These are phyloP conservation scores for Paralichthys olivaceus DNA, from an alignment of 2,113 vertebrate genomes.

Conservation along the genomic window DNA sequence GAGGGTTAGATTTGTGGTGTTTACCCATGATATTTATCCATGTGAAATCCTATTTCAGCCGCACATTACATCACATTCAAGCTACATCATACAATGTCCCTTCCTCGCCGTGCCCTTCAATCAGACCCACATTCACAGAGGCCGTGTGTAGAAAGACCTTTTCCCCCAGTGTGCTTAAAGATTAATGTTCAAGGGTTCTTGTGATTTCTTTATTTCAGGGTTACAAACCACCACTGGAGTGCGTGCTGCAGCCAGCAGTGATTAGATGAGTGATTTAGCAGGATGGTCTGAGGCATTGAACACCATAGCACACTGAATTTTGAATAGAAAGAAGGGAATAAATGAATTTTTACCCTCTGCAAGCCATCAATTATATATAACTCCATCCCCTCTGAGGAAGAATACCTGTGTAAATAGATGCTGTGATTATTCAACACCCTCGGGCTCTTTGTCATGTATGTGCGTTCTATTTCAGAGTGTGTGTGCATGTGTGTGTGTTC, in stretches of 20 bases:
- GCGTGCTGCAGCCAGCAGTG: slow-evolving; percentile 43
- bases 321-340: slow-evolving; percentile 43
- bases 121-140: not conserved
- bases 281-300: slow-evolving; percentile 30
- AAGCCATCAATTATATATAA: slow-evolving; percentile 61
- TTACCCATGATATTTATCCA: not conserved
- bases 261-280: slow-evolving; percentile 62
- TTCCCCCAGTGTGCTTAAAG: slow-evolving; percentile 16
- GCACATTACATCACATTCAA: not conserved
- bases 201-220: slow-evolving; percentile 48
- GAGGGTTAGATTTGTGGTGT: not conserved
- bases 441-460: slow-evolving; percentile 24
- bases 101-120: not conserved
- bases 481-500: not conserved
- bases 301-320: slow-evolving; percentile 21
- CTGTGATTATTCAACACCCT: slow-evolving; percentile 40
- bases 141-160: slow-evolving; percentile 1
- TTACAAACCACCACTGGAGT: slow-evolving; percentile 36
- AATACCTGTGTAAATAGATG: slow-evolving; percentile 51
- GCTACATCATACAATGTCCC: not conserved
- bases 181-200: slow-evolving; percentile 34
- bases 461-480: not conserved
- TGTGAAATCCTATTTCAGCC: not conserved
- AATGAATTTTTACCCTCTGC: slow-evolving; percentile 25
- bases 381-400: slow-evolving; percentile 27